Evolutionary conservation across 37 sponge, comb jelly and placozoan species (phyloP).

Genomic region (Hexactinellida sp.): DNA sequence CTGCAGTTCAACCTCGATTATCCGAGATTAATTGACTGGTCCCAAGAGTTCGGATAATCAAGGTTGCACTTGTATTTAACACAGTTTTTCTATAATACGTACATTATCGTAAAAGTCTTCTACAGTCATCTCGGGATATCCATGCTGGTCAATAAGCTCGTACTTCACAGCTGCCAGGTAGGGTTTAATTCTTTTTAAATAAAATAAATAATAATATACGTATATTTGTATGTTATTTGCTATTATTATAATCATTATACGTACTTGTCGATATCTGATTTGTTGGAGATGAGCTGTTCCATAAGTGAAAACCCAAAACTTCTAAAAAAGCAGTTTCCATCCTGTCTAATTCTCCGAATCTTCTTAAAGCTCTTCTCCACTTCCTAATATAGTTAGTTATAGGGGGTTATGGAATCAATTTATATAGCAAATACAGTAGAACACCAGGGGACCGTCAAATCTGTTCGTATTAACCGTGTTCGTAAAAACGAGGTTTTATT

Average conservation of each 20-base stretch:
- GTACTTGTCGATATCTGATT: constrained; percentile 26
- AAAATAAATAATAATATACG: too few species aligned
- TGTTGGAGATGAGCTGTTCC: constrained; percentile 33
- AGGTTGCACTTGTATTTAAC: neutral
- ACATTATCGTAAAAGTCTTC: constrained; percentile 90
- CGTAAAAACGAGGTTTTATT: too few species aligned
- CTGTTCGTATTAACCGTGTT: too few species aligned
- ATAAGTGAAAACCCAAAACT: constrained; percentile 75
- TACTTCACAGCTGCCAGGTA: constrained; percentile 32
- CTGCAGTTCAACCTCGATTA: too few species aligned
- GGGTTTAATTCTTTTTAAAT: neutral
- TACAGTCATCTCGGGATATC: constrained; percentile 70
- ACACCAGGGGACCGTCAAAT: too few species aligned
- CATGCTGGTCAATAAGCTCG: constrained; percentile 28
- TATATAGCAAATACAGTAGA: too few species aligned
- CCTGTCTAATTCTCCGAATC: constrained; percentile 70
- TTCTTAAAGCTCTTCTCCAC: constrained; percentile 39
- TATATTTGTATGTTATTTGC: neutral
- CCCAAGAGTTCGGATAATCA: too few species aligned
- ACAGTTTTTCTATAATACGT: too few species aligned
- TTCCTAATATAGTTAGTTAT: constrained; percentile 30
- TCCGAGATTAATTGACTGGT: too few species aligned
- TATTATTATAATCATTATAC: neutral
- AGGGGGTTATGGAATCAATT: neutral
- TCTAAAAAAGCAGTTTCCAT: constrained; percentile 99